These are phyloP conservation scores for Erannis defoliaria DNA, from an alignment of 2,888 invertebrate species.

Conservation along the genomic window DNA sequence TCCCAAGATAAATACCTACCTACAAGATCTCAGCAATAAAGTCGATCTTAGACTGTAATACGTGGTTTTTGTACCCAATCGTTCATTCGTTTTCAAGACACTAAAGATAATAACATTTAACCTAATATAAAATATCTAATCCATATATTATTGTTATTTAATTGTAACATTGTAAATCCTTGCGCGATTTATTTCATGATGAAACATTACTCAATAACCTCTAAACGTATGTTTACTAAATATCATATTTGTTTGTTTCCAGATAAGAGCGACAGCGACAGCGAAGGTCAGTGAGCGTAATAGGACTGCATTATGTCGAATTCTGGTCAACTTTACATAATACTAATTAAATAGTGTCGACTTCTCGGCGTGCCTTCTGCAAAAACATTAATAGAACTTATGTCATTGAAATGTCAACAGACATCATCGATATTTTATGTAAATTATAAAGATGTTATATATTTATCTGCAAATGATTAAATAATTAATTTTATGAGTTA, in stretches of 20 bases:
- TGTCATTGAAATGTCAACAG: background rate
- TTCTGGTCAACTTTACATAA: conserved; percentile 86
- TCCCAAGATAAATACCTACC: background rate
- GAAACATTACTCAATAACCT: background rate
- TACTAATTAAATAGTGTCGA: conserved; percentile 74
- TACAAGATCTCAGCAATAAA: background rate
- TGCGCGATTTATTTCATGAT: background rate
- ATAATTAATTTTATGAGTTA: no score
- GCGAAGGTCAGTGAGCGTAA: conserved; percentile 93
- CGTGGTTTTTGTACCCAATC: no score
- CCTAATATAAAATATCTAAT: background rate
- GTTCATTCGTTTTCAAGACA: no score
- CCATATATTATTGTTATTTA: background rate
- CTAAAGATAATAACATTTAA: background rate
- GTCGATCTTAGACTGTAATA: no score
- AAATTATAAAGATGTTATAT: no score
- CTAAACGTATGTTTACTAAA: background rate
- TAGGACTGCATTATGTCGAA: conserved; percentile 76
- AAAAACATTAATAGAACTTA: conserved; percentile 28
- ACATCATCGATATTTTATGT: no score
- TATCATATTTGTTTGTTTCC: conserved; percentile 67
- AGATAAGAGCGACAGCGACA: conserved; percentile 98
- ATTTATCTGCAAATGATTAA: no score
- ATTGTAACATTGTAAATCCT: background rate
- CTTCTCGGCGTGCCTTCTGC: conserved; percentile 64